A percentile compares a stretch with the other conserved stretches of the same genome.
phyloP scores from a whole-genome alignment of 1,140 invertebrate genomes.

The Drosophila carrolli region DNA sequence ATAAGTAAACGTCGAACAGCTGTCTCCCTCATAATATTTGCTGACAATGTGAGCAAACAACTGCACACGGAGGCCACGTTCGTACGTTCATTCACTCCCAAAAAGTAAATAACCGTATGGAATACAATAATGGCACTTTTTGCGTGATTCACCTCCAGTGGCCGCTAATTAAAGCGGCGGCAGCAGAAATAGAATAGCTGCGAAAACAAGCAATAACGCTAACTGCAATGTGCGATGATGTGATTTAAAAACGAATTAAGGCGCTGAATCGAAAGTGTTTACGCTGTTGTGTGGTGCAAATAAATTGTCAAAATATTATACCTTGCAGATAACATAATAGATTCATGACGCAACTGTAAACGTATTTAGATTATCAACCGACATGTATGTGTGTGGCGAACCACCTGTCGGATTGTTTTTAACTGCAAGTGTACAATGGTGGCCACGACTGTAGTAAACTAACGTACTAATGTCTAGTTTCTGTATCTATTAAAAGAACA shows the following conservation, averaged over 20 bases:
- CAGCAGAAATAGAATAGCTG: constrained; percentile 25
- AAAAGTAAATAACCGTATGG: constrained; percentile 27
- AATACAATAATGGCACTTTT: constrained; percentile 49
- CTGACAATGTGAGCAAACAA: background rate
- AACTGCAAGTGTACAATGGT: too few relatives aligned
- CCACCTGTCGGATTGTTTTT: too few relatives aligned
- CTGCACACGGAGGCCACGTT: constrained; percentile 16
- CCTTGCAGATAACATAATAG: background rate
- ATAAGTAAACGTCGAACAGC: constrained; percentile 61
- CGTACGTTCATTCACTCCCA: constrained; percentile 50
- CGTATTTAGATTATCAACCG: too few relatives aligned
- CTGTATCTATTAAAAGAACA: too few relatives aligned
- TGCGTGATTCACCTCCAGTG: constrained; percentile 38
- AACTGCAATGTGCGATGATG: constrained; percentile 49
- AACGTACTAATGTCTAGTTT: too few relatives aligned
- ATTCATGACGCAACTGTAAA: too few relatives aligned
- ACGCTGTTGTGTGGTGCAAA: constrained; percentile 1
- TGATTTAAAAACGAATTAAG: constrained; percentile 40
- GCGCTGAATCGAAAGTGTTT: constrained; percentile 38
- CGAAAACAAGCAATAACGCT: constrained; percentile 39
- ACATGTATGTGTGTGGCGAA: too few relatives aligned
- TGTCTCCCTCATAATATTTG: constrained; percentile 36
- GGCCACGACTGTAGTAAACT: too few relatives aligned
- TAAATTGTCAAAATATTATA: background rate
- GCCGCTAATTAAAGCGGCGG: constrained; percentile 52